These are phyloP conservation scores for Sisyra terminalis DNA, from an alignment of 2,888 invertebrate species.

Conservation along the genomic window DNA sequence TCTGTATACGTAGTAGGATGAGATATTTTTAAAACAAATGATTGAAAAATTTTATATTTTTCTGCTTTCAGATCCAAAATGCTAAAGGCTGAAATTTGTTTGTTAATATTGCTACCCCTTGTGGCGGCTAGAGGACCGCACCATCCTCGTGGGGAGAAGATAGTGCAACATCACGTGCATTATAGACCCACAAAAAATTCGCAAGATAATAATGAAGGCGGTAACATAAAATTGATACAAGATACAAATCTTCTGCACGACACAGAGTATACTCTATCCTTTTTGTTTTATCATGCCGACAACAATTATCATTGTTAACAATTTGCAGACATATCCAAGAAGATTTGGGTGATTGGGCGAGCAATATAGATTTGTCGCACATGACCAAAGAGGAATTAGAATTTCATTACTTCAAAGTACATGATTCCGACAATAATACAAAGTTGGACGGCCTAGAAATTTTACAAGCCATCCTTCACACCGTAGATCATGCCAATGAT, in stretches of 20 bases:
- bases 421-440: conserved; percentile 81
- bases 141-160: conserved; percentile 38
- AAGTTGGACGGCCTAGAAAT: conserved; percentile 83
- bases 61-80: not conserved
- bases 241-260: conserved; percentile 61
- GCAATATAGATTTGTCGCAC: conserved; percentile 40
- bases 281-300: too few species aligned
- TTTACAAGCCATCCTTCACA: conserved; percentile 64
- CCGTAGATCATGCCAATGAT: conserved; percentile 39
- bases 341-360: conserved; percentile 47
- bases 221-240: conserved; percentile 40
- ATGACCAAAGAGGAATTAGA: conserved; percentile 76
- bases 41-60: too few species aligned
- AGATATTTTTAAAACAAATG: too few species aligned
- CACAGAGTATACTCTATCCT: conserved; percentile 41
- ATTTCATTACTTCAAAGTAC: conserved; percentile 71
- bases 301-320: too few species aligned
- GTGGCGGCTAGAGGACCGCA: conserved; percentile 36
- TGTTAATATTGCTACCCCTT: not conserved
- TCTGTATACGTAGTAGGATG: too few species aligned
- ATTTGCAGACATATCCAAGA: conserved; percentile 58
- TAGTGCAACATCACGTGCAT: conserved; percentile 33
- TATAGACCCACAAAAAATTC: conserved; percentile 35
- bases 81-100: not conserved
- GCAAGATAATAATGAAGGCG: conserved; percentile 18